Evolutionary conservation across 1,140 invertebrate species (phyloP), one percentile per base, ranked within the genome.

Genomic region (Ladona fulva): DNA sequence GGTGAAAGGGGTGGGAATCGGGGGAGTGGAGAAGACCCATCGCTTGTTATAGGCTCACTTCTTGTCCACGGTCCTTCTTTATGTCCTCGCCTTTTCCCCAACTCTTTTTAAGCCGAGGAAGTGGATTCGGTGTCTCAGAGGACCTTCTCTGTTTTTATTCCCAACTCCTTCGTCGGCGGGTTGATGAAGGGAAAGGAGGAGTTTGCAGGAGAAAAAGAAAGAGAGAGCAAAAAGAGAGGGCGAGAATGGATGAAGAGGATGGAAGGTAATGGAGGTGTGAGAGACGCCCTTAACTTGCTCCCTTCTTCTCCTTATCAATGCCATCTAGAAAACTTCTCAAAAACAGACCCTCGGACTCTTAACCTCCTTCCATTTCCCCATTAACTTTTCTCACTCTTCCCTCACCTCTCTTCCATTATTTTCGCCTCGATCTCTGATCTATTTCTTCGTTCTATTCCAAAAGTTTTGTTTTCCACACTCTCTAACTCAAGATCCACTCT

Each of bases 61-160:
- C 52, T 66, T 66, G 52, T 66, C 52, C 52, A 66, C 52, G 52
- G 52, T 66, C 52, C 52, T 66, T 66, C 52, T 66, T 66, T 66
- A 66, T 66, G 52, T 66, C 52, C 52, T 66, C 44, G 44, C 44
- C 44, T 52, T 19, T 52, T 52, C 44, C 44, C n/a, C 52, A 12
- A 66, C 52, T 66, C 52, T 66, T 19, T 66, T 66, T 66, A 19
- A 66, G 16, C 52, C 52, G 52, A 66, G 52, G n/a, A 66, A 66
- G 52, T 66, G 52, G 52, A 66, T 66, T 66, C 52, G 52, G 52
- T 66, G 52, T 66, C 52, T 66, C 12, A 5, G 3, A 22, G 52
- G n/a, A 66, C n/a, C n/a, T 12, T 66, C 52, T 66, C 52, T 12
- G 52, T 66, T 66, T 66, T 66, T 66, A 66, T 66, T 22, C 44